Conservation (phyloP, 2,113 vertebrate genomes). For the Polyodon spathula region DNA sequence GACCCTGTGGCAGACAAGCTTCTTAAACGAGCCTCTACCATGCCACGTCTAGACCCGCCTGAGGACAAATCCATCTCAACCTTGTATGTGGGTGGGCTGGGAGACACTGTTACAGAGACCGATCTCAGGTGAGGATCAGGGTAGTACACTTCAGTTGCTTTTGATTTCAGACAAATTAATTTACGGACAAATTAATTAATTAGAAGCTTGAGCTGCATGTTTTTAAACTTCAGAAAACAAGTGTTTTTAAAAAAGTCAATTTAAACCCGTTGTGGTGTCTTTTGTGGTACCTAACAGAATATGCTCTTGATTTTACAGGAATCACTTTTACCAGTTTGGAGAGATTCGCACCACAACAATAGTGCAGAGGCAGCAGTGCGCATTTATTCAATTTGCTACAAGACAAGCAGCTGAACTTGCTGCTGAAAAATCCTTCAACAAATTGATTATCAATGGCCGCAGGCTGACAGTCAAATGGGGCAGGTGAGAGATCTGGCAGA, state of each 20-base stretch:
- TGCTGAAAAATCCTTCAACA: conserved; percentile 97
- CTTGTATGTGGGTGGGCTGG: conserved; percentile 87
- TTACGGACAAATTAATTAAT: too few species aligned
- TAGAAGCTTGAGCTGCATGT: too few species aligned
- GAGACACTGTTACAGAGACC: conserved; percentile 85
- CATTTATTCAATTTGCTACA: conserved; percentile 95
- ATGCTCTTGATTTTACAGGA: conserved; percentile 48
- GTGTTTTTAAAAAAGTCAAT: too few species aligned
- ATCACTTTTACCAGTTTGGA: conserved; percentile 95
- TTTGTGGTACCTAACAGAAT: neutral
- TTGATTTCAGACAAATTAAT: too few species aligned
- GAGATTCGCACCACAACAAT: conserved; percentile 93
- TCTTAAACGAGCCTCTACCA: conserved; percentile 86
- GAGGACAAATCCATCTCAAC: conserved; percentile 94
- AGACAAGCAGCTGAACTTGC: conserved; percentile 83
- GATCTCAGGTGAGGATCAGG: conserved; percentile 76
- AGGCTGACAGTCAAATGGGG: conserved; percentile 97
- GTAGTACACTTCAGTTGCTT: too few species aligned
- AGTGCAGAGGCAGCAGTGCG: conserved; percentile 92
- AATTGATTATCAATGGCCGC: conserved; percentile 89
- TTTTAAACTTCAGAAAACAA: too few species aligned
- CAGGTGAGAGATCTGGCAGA: conserved; percentile 55
- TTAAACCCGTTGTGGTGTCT: too few species aligned
- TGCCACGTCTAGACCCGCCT: conserved; percentile 89
- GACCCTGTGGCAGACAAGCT: conserved; percentile 96